A percentile compares a stretch with the other conserved stretches of the same genome.
Evolutionary conservation across 1,140 invertebrate species (phyloP).

Genomic region (Drosophila lini): DNA sequence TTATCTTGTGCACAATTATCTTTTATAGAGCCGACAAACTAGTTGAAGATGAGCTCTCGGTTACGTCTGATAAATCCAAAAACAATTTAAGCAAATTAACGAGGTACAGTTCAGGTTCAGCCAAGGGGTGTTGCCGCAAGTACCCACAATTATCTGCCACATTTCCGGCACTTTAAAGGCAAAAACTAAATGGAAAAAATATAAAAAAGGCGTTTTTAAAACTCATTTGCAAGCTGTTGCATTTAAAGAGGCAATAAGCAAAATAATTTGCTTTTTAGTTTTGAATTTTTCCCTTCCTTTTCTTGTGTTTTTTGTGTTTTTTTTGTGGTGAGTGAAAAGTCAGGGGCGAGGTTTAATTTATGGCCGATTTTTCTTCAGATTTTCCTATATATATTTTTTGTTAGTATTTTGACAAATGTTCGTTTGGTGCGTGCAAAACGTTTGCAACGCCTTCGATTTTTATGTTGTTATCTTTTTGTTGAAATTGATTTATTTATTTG

Average conservation of each 20-base stretch:
- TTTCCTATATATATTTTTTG: not conserved
- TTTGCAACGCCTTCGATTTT: slow-evolving; percentile 46
- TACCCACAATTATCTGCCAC: slow-evolving; percentile 15
- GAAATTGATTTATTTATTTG: slow-evolving; percentile 79
- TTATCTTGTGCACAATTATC: slow-evolving; percentile 26
- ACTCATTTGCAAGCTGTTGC: slow-evolving; percentile 48
- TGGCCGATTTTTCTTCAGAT: slow-evolving; percentile 38
- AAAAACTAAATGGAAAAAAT: slow-evolving; percentile 10
- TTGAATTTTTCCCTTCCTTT: slow-evolving; percentile 29
- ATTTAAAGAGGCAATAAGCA: slow-evolving; percentile 41
- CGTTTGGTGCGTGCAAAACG: slow-evolving; percentile 65
- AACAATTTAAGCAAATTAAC: slow-evolving; percentile 47
- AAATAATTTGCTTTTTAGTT: slow-evolving; percentile 19
- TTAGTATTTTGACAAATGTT: slow-evolving; percentile 48
- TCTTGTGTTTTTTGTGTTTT: not conserved
- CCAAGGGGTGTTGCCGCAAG: slow-evolving; percentile 9
- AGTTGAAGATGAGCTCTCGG: slow-evolving; percentile 22
- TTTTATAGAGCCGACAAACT: slow-evolving; percentile 25
- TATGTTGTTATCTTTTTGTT: slow-evolving; percentile 30
- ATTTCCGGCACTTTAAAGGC: slow-evolving; percentile 68
- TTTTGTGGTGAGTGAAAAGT: slow-evolving; percentile 21
- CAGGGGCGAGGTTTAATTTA: slow-evolving; percentile 48
- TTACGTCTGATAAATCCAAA: slow-evolving; percentile 26
- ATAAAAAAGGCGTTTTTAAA: slow-evolving; percentile 45
- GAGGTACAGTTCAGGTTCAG: slow-evolving; percentile 26